Evolutionary conservation across 92 coral and sea anemone genomes (phyloP).

Genomic region (Epizoanthus fatuus): DNA sequence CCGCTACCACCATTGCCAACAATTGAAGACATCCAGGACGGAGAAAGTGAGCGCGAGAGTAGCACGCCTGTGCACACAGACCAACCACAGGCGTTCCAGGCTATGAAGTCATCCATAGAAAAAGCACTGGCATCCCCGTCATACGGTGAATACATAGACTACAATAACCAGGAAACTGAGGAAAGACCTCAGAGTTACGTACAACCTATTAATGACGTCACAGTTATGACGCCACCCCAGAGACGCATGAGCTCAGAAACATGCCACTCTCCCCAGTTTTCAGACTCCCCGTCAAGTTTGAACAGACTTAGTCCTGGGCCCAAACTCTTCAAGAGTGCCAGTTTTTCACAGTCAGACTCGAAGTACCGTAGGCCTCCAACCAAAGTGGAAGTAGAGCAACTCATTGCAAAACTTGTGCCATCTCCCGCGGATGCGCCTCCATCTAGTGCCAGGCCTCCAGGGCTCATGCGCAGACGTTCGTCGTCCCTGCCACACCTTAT

Average conservation of each 20-base stretch:
- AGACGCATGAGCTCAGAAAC: slow-evolving; percentile 23
- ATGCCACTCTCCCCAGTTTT: not conserved
- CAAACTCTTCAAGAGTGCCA: slow-evolving; percentile 63
- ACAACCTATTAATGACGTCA: not conserved
- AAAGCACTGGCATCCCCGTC: not conserved
- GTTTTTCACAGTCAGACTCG: slow-evolving; percentile 57
- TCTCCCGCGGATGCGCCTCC: slow-evolving; percentile 14
- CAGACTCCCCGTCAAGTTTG: slow-evolving; percentile 14
- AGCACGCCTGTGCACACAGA: not conserved
- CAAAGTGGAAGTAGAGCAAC: slow-evolving; percentile 35
- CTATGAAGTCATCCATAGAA: not conserved
- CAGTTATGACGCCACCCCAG: not conserved
- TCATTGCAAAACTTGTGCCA: slow-evolving; percentile 17
- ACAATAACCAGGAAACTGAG: not conserved
- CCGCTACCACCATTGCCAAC: slow-evolving; percentile 9
- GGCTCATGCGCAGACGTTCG: slow-evolving; percentile 77
- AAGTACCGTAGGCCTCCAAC: slow-evolving; percentile 24
- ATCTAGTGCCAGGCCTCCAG: slow-evolving; percentile 53
- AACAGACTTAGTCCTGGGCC: slow-evolving; percentile 23
- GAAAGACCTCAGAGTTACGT: not conserved
- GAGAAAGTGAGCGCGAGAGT: not conserved
- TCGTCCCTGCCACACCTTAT: slow-evolving; percentile 83
- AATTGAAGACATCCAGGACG: not conserved
- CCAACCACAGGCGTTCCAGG: not conserved
- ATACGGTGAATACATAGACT: not conserved